phyloP scores from a whole-genome alignment of 2,888 invertebrate species.

The Cheiracanthium punctorium region DNA sequence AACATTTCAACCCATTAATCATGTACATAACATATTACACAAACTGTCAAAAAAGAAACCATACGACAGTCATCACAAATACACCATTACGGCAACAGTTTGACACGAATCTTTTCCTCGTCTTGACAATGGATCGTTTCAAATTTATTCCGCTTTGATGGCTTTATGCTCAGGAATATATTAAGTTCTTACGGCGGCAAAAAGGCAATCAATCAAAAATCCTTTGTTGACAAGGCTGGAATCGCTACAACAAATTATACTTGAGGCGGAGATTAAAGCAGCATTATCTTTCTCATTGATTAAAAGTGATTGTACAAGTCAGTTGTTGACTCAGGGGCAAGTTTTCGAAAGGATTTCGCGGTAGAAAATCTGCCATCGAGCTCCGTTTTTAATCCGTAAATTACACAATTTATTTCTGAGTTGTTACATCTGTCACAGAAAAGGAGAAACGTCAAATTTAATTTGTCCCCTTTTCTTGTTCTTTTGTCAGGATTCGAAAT shows the following conservation, averaged over 20 bases:
- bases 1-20: neutral
- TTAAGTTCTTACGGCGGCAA: neutral
- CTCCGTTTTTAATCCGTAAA: neutral
- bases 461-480: neutral
- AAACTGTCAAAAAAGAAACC: neutral
- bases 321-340: neutral
- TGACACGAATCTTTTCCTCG: neutral
- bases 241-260: slow-evolving; percentile 7
- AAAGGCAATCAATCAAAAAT: neutral
- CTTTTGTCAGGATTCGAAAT: too few species aligned
- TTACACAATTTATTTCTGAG: neutral
- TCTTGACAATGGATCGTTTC: neutral
- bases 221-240: neutral
- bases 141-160: neutral
- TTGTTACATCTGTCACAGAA: neutral
- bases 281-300: slow-evolving; percentile 14
- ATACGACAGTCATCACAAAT: neutral
- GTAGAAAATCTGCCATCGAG: neutral
- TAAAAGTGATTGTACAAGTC: neutral
- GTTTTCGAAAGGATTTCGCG: neutral
- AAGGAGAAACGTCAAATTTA: neutral
- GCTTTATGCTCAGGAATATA: neutral
- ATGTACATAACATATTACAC: neutral
- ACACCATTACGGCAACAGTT: neutral
- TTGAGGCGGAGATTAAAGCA: neutral